A percentile compares a stretch with the other conserved stretches of the same genome.
These are phyloP conservation scores for Notarius quadriscutis DNA, from an alignment of 2,113 vertebrate genomes.

Conservation along the genomic window DNA sequence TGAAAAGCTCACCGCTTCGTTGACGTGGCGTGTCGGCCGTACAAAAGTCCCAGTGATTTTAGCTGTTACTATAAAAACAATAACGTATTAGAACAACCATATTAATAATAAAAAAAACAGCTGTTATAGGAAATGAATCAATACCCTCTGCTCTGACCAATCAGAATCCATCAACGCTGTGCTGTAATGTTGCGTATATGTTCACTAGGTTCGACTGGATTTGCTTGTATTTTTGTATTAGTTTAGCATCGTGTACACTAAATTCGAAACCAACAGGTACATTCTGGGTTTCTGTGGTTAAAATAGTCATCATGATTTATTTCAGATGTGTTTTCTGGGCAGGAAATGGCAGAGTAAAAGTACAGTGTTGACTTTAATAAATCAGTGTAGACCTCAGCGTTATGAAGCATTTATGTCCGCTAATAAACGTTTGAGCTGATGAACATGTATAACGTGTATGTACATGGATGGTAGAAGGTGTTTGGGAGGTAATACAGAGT, in stretches of 20 bases:
- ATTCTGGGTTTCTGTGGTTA: not conserved
- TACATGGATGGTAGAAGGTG: not conserved
- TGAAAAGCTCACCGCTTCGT: not conserved
- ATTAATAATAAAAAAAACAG: not conserved
- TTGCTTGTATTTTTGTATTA: not conserved
- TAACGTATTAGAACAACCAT: not conserved
- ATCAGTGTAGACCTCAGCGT: not conserved
- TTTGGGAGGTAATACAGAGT: not conserved
- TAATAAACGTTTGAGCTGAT: not conserved
- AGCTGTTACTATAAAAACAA: not conserved
- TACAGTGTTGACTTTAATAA: not conserved
- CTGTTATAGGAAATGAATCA: not conserved
- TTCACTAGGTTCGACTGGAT: not conserved
- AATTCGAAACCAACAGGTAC: not conserved
- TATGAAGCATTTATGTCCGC: not conserved
- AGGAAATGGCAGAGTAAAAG: not conserved
- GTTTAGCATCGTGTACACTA: no score
- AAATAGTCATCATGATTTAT: not conserved
- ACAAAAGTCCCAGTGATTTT: not conserved
- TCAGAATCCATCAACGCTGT: not conserved
- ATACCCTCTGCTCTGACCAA: not conserved
- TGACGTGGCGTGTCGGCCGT: not conserved
- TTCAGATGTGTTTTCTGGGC: not conserved
- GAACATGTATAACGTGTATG: not conserved
- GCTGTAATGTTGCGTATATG: not conserved